phyloP scores from a whole-genome alignment of 2,888 invertebrate species.

The Lathronympha strigana region DNA sequence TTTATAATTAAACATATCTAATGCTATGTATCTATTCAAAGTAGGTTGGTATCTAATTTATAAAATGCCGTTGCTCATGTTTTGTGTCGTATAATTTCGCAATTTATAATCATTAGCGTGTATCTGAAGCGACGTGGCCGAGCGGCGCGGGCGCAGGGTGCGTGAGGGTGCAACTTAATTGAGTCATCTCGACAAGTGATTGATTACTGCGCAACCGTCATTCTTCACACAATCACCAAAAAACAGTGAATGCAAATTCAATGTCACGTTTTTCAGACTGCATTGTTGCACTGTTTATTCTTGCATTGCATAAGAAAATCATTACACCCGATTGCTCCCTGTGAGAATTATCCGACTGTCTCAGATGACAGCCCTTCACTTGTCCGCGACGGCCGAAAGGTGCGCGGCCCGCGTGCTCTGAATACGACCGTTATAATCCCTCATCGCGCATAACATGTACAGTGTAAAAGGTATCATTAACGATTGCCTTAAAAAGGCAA shows the following conservation, averaged over 20 bases:
- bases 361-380: conserved; percentile 81
- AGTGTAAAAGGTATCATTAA: conserved; percentile 82
- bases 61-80: conserved; percentile 61
- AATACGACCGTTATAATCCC: conserved; percentile 78
- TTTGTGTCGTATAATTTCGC: conserved; percentile 72
- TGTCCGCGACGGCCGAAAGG: conserved; percentile 61
- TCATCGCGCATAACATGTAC: conserved; percentile 75
- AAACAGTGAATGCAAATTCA: conserved; percentile 68
- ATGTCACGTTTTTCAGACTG: conserved; percentile 57
- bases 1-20: conserved; percentile 40
- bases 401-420: conserved; percentile 59
- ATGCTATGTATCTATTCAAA: conserved; percentile 40
- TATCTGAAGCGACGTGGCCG: conserved; percentile 62
- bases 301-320: conserved; percentile 60
- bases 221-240: conserved; percentile 70
- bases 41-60: conserved; percentile 49
- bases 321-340: conserved; percentile 68
- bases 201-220: conserved; percentile 68
- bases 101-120: conserved; percentile 80
- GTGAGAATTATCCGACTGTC: conserved; percentile 72
- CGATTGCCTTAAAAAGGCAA: conserved; percentile 81
- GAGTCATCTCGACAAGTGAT: conserved; percentile 79
- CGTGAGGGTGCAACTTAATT: conserved; percentile 73
- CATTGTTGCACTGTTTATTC: conserved; percentile 58
- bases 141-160: conserved; percentile 47